phyloP scores from a whole-genome alignment of 2,888 invertebrate species.

The Stenodera caucasica region DNA sequence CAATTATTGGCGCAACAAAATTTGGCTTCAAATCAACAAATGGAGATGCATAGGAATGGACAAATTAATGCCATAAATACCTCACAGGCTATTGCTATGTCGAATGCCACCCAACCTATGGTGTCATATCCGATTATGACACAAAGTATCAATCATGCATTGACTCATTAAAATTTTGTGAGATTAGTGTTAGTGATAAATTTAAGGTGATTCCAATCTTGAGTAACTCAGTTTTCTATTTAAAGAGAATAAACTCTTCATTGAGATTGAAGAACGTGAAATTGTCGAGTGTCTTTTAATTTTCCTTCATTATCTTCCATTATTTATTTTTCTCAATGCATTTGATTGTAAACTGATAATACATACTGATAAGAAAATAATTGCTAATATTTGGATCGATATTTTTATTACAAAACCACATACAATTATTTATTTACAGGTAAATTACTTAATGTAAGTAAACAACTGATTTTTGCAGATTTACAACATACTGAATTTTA shows the following conservation, averaged over 20 bases:
- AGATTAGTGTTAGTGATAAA: slow-evolving; percentile 1
- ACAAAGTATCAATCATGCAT: slow-evolving; percentile 57
- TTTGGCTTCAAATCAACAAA: slow-evolving; percentile 47
- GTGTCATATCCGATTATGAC: slow-evolving; percentile 71
- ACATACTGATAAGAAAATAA: background rate
- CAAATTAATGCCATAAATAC: slow-evolving; percentile 56
- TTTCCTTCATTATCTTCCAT: background rate
- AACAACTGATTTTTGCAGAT: background rate
- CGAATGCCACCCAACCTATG: slow-evolving; percentile 63
- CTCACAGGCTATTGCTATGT: slow-evolving; percentile 61
- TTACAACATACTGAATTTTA: slow-evolving; percentile 30
- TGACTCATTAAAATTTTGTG: slow-evolving; percentile 37
- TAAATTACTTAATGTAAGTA: slow-evolving; percentile 20
- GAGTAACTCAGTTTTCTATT: slow-evolving; percentile 5
- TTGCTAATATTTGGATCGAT: background rate
- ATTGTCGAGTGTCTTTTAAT: background rate
- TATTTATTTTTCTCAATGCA: background rate
- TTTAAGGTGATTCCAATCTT: slow-evolving; percentile 8
- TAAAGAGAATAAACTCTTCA: background rate
- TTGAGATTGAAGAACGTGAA: background rate
- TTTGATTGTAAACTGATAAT: background rate
- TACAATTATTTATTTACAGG: slow-evolving; percentile 4
- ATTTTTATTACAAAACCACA: background rate
- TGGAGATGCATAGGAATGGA: slow-evolving; percentile 49
- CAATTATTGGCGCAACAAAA: slow-evolving; percentile 49